These are phyloP conservation scores for Pseudochromis fuscus DNA, from an alignment of 2,797 vertebrate genomes.

Conservation along the genomic window DNA sequence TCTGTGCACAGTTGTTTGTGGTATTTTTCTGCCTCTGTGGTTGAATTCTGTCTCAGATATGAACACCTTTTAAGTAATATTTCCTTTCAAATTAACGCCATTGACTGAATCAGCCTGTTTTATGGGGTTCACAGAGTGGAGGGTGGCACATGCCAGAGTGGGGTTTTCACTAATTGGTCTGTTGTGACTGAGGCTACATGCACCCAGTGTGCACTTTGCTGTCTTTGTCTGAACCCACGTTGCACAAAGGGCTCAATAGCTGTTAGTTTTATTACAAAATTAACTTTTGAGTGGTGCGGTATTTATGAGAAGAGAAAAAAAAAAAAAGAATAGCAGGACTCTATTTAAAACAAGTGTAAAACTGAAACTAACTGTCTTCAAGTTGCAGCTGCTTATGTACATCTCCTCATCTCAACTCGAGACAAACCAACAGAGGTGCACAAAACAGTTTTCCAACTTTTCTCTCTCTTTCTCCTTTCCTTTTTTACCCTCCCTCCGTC, in stretches of 20 bases:
- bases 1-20: slow-evolving; percentile 27
- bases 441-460: slow-evolving; percentile 75
- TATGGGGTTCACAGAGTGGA: slow-evolving; percentile 6
- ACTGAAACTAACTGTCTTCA: slow-evolving; percentile 35
- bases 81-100: slow-evolving; percentile 34
- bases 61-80: slow-evolving; percentile 42
- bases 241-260: neutral
- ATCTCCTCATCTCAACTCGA: slow-evolving; percentile 49
- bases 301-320: neutral
- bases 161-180: slow-evolving; percentile 44
- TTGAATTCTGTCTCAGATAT: slow-evolving; percentile 31
- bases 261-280: neutral
- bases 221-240: neutral
- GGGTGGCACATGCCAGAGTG: slow-evolving; percentile 12
- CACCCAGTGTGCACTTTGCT: neutral
- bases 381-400: slow-evolving; percentile 31
- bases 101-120: slow-evolving; percentile 27
- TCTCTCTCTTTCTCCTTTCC: slow-evolving; percentile 58
- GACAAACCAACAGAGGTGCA: slow-evolving; percentile 67
- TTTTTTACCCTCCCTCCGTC: slow-evolving; percentile 74
- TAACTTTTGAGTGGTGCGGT: neutral
- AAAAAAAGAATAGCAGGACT: neutral
- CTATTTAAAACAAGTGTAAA: slow-evolving; percentile 46
- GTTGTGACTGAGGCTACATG: slow-evolving; percentile 9
- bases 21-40: slow-evolving; percentile 43